Conservation (phyloP, 2,888 invertebrate species). For the Beris morrisii region DNA sequence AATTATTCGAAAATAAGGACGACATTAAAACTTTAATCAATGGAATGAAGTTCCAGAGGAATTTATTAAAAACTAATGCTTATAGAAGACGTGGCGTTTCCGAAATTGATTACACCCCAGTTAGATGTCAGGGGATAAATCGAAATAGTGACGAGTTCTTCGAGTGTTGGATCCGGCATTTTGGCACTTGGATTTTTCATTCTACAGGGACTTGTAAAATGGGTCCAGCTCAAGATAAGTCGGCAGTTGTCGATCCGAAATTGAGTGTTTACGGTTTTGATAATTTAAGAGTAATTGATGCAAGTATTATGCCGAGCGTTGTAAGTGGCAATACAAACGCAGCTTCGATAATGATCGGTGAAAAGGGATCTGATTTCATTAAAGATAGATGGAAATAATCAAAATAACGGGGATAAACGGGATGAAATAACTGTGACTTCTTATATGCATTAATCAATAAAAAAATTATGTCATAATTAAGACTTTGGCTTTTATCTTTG, state of each 20-base stretch:
- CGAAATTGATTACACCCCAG: slow-evolving; percentile 77
- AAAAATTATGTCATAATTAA: no score
- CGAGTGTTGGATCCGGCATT: slow-evolving; percentile 82
- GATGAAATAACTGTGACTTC: no score
- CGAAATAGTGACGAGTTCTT: slow-evolving; percentile 81
- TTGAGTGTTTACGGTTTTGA: slow-evolving; percentile 76
- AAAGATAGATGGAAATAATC: slow-evolving; percentile 57
- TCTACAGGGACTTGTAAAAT: slow-evolving; percentile 84
- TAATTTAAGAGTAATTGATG: slow-evolving; percentile 77
- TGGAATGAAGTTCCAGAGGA: slow-evolving; percentile 54
- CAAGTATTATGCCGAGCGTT: slow-evolving; percentile 86
- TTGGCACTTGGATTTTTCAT: slow-evolving; percentile 81
- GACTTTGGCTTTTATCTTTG: no score
- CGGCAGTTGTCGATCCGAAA: slow-evolving; percentile 78
- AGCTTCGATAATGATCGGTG: slow-evolving; percentile 86
- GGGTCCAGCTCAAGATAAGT: slow-evolving; percentile 75
- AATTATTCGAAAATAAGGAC: slow-evolving; percentile 66
- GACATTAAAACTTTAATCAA: no score
- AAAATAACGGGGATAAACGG: no score
- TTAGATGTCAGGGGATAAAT: slow-evolving; percentile 73
- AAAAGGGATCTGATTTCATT: slow-evolving; percentile 86
- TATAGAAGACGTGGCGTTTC: slow-evolving; percentile 79
- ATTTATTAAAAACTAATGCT: slow-evolving; percentile 75
- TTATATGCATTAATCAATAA: no score
- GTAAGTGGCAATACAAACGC: slow-evolving; percentile 90